Percentiles rank a stretch among this genome's conserved stretches.
These are phyloP conservation scores for Chrysolina oricalcia DNA, from an alignment of 2,888 invertebrate genomes.

Conservation along the genomic window DNA sequence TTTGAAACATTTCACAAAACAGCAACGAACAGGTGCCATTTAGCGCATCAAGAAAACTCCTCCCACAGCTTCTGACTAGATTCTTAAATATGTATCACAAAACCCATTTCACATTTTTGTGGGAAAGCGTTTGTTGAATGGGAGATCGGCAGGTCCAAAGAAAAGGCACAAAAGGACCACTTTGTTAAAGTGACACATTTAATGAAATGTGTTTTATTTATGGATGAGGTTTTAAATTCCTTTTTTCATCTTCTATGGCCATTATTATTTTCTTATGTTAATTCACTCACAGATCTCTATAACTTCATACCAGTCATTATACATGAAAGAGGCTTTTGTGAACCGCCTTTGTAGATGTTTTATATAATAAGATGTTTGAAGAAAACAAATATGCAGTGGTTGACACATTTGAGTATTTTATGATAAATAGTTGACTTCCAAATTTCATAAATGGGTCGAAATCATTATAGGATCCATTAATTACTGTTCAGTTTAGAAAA, in stretches of 20 bases:
- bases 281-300: slow-evolving; percentile 55
- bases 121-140: slow-evolving; percentile 46
- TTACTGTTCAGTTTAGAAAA: not conserved
- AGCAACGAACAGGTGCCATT: slow-evolving; percentile 18
- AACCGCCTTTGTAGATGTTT: slow-evolving; percentile 34
- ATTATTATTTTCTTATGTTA: slow-evolving; percentile 62
- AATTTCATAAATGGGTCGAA: slow-evolving; percentile 7
- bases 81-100: slow-evolving; percentile 25
- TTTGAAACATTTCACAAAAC: not conserved
- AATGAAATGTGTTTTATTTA: slow-evolving; percentile 68
- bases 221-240: slow-evolving; percentile 54
- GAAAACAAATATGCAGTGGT: slow-evolving; percentile 28
- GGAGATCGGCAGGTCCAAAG: slow-evolving; percentile 50
- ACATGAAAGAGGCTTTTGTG: slow-evolving; percentile 49
- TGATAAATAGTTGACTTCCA: slow-evolving; percentile 14
- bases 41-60: slow-evolving; percentile 6
- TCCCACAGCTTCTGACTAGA: slow-evolving; percentile 21
- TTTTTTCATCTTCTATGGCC: slow-evolving; percentile 52
- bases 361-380: slow-evolving; percentile 24
- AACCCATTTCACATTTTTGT: slow-evolving; percentile 51
- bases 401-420: slow-evolving; percentile 12
- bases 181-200: slow-evolving; percentile 67
- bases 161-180: slow-evolving; percentile 64
- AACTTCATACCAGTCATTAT: slow-evolving; percentile 57
- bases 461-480: not conserved